Evolutionary conservation across 1,140 invertebrate genomes (phyloP).

Genomic region (Nasonia longicornis): DNA sequence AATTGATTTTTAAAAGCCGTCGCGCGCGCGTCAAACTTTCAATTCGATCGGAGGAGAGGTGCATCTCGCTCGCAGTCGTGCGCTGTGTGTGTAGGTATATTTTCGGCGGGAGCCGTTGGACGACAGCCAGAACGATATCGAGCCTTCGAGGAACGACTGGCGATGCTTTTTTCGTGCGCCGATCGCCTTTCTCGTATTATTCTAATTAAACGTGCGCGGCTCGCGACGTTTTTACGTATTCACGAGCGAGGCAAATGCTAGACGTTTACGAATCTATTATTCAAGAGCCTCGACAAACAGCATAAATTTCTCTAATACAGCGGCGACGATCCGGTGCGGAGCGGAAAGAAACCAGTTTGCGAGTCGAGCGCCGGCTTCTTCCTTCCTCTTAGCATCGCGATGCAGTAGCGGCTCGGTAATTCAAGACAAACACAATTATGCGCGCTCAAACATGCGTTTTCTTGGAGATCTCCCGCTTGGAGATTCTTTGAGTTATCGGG

Average conservation of each 20-base stretch:
- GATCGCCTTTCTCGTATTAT: background rate
- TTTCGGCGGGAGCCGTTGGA: background rate
- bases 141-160: conserved; percentile 1
- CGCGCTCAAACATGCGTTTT: background rate
- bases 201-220: too few species aligned
- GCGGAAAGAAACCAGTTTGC: conserved; percentile 5
- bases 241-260: too few species aligned
- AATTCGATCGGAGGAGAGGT: background rate
- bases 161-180: background rate
- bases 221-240: too few species aligned
- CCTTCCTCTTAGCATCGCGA: background rate
- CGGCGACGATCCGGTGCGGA: background rate
- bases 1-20: background rate
- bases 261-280: background rate
- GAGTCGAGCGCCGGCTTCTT: background rate
- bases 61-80: background rate
- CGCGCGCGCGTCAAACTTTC: background rate
- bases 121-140: background rate
- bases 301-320: conserved; percentile 18
- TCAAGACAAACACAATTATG: conserved; percentile 22
- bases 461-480: background rate
- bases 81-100: background rate
- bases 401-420: conserved; percentile 8
- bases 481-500: too few species aligned
- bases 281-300: background rate